Base-by-base conservation (phyloP, 1,140 invertebrate genomes). In the Ruditapes philippinarum region DNA sequence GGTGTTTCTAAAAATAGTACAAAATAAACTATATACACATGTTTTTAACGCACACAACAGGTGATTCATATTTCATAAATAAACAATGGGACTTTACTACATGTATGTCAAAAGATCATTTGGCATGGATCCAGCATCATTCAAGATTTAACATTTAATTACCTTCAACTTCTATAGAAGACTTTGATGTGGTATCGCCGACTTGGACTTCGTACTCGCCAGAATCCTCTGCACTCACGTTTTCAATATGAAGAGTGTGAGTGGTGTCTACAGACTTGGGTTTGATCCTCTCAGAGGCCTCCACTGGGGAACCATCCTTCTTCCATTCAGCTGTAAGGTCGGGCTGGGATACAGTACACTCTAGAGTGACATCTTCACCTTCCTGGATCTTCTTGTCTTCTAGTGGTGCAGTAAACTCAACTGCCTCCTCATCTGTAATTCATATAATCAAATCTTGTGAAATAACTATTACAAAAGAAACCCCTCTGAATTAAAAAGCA, bases 241-340 rank as follows among this genome's bases (percentile, higher is more conserved):
- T 91, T 1, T 82, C 89, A 38, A 95, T 86, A 36, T 90, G 90
- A 65, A 95, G 84, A 40, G 90, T 90, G 76, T 94, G 93, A 31
- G 76, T 89, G 9, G 65, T 90, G n/a, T 92, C 84, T 28, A 87
- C 60, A 7, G 78, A 70, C 42, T 80, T 80, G 19, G 42, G 86
- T 80, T 88, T 88, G 65, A 88, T 81, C 45, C 57, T 81, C 36
- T 88, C 86, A 11, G 19, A 60, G 42, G 65, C 76, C 28, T 70
- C 86, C n/a, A 80, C 76, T 19, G 78, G 86, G 14, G 62, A 54
- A 17, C 97, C 97, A 92, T 98, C 97, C 94, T 98, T 98, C 17
- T 97, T 97, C 99, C 99, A 99, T 92, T 98, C 97, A 89, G 99
- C 97, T 12, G 88, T 83, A 17, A 92, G 22, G 96, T 98, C 7